Evolutionary conservation across 2,888 invertebrate genomes (phyloP), one percentile per base, ranked within the genome.

Genomic region (Cyrtodaria siliqua): DNA sequence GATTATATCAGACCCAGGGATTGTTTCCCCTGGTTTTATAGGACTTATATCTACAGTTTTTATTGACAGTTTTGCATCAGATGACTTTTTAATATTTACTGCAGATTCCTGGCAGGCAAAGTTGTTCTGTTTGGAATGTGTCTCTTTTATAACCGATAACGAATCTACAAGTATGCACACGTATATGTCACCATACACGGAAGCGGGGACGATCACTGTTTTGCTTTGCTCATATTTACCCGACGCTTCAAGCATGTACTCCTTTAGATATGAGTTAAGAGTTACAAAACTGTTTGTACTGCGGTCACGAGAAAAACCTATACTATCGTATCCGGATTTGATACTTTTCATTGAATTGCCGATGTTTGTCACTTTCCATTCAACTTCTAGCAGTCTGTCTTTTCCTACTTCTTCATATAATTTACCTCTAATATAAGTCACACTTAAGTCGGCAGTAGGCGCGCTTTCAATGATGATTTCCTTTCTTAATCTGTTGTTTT

Each of bases 321-420:
- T 23, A 12, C 16, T 47, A 42, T 63, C 73, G 0, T n/a, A 23
- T 73, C 78, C 73, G 9, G 40, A 8, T n/a, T 52, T 24, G 14
- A 24, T 0, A 14, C 14, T 24, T 12, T 52, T 53, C 49, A 78
- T 66, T 0, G 69, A 49, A 12, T 59, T 66, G n/a, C 70, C 78
- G 40, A 61, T 24, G 38, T 78, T 78, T 2, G 47, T 52, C 16
- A 78, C 73, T 8, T 18, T 40, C 70, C 70, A 70, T 18, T 33
- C 29, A 8, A 70, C 42, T 23, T 18, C 1, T 1, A 63, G 4
- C 8, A 70, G 16, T 14, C 23, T 44, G 16, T 55, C 42, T 33
- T 53, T 38, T 20, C 14, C 24, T 12, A 42, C 42, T 18, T 20
- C 16, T 9, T 6, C 4, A 18, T 20, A 16, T 9, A 27, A 20